Evolutionary conservation across 2,113 vertebrate genomes (phyloP).

Genomic region (Cairina moschata): DNA sequence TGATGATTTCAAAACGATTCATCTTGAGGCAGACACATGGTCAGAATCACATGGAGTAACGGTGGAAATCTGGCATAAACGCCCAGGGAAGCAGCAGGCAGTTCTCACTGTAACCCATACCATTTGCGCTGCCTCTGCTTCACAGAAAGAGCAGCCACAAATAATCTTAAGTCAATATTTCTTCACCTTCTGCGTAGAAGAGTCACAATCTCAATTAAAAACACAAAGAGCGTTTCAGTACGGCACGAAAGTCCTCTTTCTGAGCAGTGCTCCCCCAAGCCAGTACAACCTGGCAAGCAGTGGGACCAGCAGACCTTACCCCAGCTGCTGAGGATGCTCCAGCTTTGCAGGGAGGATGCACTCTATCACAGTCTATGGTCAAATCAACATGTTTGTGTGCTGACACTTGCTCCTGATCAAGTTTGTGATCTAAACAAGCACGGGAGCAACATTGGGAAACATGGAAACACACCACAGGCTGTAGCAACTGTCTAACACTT

Average conservation of each 20-base stretch:
- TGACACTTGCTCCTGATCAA: not conserved
- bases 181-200: not conserved
- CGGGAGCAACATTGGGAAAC: accelerated
- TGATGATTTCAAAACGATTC: not conserved
- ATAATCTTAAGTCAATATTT: not conserved
- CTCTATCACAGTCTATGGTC: accelerated
- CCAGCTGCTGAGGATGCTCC: not conserved
- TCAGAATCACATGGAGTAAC: not conserved
- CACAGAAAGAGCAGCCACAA: slow-evolving; percentile 2
- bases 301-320: not conserved
- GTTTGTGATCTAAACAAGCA: not conserved
- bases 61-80: not conserved
- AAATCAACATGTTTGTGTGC: accelerated
- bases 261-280: not conserved
- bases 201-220: not conserved
- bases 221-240: not conserved
- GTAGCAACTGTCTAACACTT: not conserved
- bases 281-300: not conserved
- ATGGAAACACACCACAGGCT: not conserved
- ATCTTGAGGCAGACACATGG: not conserved
- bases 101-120: not conserved
- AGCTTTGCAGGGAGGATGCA: accelerated
- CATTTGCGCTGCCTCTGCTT: not conserved
- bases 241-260: accelerated
- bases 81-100: not conserved